These are phyloP conservation scores for Parochlus steinenii DNA, from an alignment of 2,888 invertebrate genomes.

Conservation along the genomic window DNA sequence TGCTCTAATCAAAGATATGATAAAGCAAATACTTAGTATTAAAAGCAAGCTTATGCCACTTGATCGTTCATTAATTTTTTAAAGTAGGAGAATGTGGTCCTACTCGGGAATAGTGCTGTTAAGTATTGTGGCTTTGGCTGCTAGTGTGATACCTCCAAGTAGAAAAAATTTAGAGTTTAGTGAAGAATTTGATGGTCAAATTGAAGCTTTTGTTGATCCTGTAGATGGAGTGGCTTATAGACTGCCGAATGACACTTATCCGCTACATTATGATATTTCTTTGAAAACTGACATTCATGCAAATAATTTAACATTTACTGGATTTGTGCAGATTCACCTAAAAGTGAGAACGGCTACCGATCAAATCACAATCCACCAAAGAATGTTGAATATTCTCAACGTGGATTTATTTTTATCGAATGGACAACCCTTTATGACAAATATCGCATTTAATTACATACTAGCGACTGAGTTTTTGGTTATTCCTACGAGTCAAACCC, in stretches of 20 bases:
- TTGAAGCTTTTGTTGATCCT: not conserved
- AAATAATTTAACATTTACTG: conserved; percentile 1
- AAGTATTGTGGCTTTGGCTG: too few relatives aligned
- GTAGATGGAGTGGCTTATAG: conserved; percentile 2
- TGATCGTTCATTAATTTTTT: too few relatives aligned
- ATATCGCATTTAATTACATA: not conserved
- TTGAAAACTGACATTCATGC: conserved; percentile 3
- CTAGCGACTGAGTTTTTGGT: not conserved
- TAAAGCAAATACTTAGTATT: too few relatives aligned
- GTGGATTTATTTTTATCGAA: conserved; percentile 1
- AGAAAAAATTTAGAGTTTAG: too few relatives aligned
- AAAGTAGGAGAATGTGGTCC: too few relatives aligned
- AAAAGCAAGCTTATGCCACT: too few relatives aligned
- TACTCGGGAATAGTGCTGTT: too few relatives aligned
- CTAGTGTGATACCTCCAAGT: too few relatives aligned
- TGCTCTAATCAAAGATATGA: too few relatives aligned
- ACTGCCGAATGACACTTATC: conserved; percentile 8
- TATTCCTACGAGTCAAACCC: not conserved
- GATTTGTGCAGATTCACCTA: conserved; percentile 3
- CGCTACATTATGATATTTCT: conserved; percentile 6
- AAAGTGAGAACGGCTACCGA: not conserved
- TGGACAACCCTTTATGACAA: not conserved
- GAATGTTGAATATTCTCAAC: not conserved
- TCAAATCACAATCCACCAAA: conserved; percentile 1
- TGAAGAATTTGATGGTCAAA: not conserved